Percentiles rank a stretch among this genome's conserved stretches.
phyloP scores from a whole-genome alignment of 1,140 invertebrate genomes.

The Dufourea novaeangliae region DNA sequence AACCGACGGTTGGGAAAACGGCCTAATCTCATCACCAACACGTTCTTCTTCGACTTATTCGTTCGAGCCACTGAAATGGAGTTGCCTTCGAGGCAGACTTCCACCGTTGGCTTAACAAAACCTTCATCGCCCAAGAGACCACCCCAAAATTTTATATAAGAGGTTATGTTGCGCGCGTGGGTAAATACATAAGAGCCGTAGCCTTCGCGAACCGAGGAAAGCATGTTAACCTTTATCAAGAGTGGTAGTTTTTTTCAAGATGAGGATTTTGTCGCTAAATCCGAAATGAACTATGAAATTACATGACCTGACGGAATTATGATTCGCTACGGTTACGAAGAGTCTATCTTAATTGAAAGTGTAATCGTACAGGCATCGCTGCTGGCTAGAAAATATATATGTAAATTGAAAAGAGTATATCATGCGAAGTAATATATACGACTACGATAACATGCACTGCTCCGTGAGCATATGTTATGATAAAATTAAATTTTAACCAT shows the following conservation, averaged over 20 bases:
- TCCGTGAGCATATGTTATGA: too few relatives aligned
- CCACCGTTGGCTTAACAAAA: constrained; percentile 34
- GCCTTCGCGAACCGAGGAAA: not conserved
- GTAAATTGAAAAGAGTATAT: too few relatives aligned
- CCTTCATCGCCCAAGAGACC: constrained; percentile 28
- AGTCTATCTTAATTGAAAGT: too few relatives aligned
- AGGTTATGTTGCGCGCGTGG: constrained; percentile 1
- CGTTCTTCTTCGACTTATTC: constrained; percentile 30
- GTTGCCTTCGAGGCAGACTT: constrained; percentile 31
- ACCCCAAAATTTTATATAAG: constrained; percentile 45
- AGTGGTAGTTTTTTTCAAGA: not conserved
- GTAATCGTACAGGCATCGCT: too few relatives aligned
- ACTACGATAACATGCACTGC: too few relatives aligned
- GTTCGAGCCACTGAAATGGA: constrained; percentile 42
- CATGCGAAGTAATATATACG: too few relatives aligned
- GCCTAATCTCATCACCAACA: constrained; percentile 60
- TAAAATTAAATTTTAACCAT: too few relatives aligned
- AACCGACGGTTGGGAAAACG: constrained; percentile 43
- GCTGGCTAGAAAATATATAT: too few relatives aligned
- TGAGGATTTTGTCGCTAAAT: not conserved
- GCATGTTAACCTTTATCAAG: not conserved
- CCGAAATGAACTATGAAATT: too few relatives aligned
- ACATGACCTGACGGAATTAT: too few relatives aligned
- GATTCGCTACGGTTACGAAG: too few relatives aligned
- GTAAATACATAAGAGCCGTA: not conserved